Conservation (phyloP, 2,888 invertebrate species). For the Graphium colonna region DNA sequence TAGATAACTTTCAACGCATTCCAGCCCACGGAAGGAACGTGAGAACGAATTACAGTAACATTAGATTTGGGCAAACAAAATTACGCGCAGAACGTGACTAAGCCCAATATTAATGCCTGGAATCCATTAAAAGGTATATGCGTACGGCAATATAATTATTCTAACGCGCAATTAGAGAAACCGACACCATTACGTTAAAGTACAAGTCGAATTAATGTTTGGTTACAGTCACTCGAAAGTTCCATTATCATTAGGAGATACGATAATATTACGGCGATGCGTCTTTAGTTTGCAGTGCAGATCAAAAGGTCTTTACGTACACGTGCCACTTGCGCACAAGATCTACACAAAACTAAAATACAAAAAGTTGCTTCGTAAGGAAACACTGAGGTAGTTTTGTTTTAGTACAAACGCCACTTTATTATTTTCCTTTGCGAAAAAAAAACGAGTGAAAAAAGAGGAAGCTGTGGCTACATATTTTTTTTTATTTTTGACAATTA, state of each 20-base stretch:
- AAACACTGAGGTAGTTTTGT: neutral
- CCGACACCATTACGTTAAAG: slow-evolving; percentile 73
- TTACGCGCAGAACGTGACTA: slow-evolving; percentile 47
- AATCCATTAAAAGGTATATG: slow-evolving; percentile 69
- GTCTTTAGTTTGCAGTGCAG: slow-evolving; percentile 29
- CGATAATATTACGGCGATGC: slow-evolving; percentile 62
- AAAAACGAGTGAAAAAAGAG: neutral
- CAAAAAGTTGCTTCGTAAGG: neutral
- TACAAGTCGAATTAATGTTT: slow-evolving; percentile 75
- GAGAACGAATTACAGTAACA: slow-evolving; percentile 33
- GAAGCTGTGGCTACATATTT: too few relatives aligned
- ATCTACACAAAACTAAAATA: neutral
- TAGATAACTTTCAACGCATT: slow-evolving; percentile 18
- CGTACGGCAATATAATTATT: slow-evolving; percentile 69
- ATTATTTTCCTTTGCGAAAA: neutral
- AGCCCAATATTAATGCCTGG: slow-evolving; percentile 51
- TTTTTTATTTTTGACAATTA: too few relatives aligned
- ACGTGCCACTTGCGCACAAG: neutral
- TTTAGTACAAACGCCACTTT: neutral
- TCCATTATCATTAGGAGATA: slow-evolving; percentile 76
- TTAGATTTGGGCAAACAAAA: slow-evolving; percentile 36
- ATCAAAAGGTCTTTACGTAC: slow-evolving; percentile 12
- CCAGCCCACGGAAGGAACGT: slow-evolving; percentile 12
- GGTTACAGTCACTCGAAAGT: slow-evolving; percentile 76
- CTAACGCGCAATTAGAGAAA: slow-evolving; percentile 76